Conservation (phyloP, 2,888 invertebrate species). For the Cephus rjabovi region DNA sequence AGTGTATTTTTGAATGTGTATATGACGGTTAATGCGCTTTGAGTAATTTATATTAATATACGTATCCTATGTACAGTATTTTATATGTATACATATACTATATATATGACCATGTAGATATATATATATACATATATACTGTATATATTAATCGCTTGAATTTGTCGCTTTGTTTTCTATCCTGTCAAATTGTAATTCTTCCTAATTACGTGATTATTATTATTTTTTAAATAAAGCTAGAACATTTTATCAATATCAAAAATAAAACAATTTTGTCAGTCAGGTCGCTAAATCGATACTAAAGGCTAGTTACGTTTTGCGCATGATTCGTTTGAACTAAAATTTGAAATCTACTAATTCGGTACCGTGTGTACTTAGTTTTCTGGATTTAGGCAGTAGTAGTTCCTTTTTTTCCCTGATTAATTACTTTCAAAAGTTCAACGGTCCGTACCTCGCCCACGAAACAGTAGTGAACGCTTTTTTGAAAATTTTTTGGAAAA, state of each 20-base stretch:
- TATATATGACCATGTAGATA: background rate
- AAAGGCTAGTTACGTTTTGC: background rate
- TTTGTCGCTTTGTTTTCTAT: background rate
- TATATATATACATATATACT: background rate
- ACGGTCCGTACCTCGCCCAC: background rate
- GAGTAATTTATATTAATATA: background rate
- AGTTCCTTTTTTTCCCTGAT: background rate
- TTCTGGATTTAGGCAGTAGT: background rate
- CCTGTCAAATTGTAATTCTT: background rate
- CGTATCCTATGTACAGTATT: background rate
- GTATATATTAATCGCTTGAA: background rate
- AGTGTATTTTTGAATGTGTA: background rate
- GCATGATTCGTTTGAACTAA: background rate
- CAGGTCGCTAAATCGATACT: background rate
- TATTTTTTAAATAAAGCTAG: background rate
- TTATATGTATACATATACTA: background rate
- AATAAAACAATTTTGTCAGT: background rate
- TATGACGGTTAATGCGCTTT: background rate
- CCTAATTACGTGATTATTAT: background rate
- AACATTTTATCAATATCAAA: background rate
- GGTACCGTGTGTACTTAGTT: background rate
- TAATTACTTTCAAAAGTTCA: background rate
- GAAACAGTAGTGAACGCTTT: background rate
- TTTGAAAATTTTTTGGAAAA: background rate
- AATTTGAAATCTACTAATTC: background rate